Percentiles rank a stretch among this genome's conserved stretches.
phyloP scores from a whole-genome alignment of 2,888 invertebrate species.

The Didymodactylos carnosus region DNA sequence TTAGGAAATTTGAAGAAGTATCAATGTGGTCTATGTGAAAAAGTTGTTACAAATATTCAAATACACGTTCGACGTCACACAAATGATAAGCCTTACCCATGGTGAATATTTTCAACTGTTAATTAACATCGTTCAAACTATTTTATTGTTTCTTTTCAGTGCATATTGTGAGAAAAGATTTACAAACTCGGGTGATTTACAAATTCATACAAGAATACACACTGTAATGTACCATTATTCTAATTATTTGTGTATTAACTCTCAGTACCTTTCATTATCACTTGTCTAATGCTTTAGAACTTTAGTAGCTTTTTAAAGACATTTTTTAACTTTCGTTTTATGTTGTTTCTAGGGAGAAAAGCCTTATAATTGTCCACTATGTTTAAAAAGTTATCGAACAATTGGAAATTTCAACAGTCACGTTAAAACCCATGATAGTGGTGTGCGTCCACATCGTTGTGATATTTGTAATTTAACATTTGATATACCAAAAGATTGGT shows the following conservation, averaged over 20 bases:
- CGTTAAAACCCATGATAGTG: not conserved
- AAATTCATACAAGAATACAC: not conserved
- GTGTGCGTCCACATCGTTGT: not conserved
- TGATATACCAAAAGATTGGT: not conserved
- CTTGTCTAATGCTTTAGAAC: too few relatives aligned
- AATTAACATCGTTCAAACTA: not conserved
- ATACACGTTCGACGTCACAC: not conserved
- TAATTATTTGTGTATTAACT: not conserved
- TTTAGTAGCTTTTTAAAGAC: too few relatives aligned
- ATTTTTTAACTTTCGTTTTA: too few relatives aligned
- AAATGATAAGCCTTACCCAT: not conserved
- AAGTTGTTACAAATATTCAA: not conserved
- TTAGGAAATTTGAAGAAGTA: not conserved
- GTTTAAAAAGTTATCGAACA: not conserved
- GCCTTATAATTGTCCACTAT: not conserved
- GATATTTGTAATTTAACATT: not conserved
- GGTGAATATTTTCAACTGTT: not conserved
- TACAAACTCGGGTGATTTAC: not conserved
- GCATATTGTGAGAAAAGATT: not conserved
- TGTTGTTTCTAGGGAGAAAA: not conserved
- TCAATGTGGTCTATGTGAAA: not conserved
- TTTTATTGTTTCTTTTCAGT: not conserved
- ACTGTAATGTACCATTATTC: not conserved
- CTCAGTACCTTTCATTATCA: not conserved
- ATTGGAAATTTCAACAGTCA: conserved; percentile 1